Percentiles rank a stretch among this genome's conserved stretches.
Evolutionary conservation across 2,113 vertebrate species (phyloP).

Genomic region (Toxotes chatareus): DNA sequence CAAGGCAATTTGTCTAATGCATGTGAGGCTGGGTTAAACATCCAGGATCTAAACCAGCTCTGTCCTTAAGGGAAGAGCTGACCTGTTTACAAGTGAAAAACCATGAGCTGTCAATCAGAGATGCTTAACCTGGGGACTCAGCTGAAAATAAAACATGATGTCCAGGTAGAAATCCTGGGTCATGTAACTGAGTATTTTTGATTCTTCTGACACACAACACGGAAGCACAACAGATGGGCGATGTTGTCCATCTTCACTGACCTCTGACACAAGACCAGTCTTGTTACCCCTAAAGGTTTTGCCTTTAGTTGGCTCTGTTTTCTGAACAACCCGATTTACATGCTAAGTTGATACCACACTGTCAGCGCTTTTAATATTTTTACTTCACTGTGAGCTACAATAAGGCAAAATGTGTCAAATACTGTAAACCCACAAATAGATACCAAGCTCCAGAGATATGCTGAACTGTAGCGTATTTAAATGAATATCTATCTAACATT

Average conservation of each 20-base stretch:
- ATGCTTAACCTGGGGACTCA: constrained; percentile 22
- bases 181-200: constrained; percentile 42
- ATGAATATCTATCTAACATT: neutral
- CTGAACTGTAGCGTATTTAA: neutral
- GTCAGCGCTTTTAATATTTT: constrained; percentile 9
- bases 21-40: constrained; percentile 13
- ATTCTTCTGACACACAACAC: constrained; percentile 29
- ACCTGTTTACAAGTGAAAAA: constrained; percentile 50
- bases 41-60: constrained; percentile 3
- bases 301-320: constrained; percentile 35
- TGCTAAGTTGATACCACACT: constrained; percentile 17
- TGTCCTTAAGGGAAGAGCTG: constrained; percentile 18
- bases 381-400: constrained; percentile 24
- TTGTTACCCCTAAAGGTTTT: constrained; percentile 22
- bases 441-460: neutral
- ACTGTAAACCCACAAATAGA: constrained; percentile 19
- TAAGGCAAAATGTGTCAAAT: constrained; percentile 21
- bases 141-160: constrained; percentile 33
- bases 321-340: constrained; percentile 27
- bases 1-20: neutral
- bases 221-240: constrained; percentile 63
- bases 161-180: constrained; percentile 27
- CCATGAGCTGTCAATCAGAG: constrained; percentile 51
- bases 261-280: constrained; percentile 29
- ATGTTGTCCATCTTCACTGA: constrained; percentile 44